These are phyloP conservation scores for Monopis laevigella DNA, from an alignment of 2,888 invertebrate species.

Conservation along the genomic window DNA sequence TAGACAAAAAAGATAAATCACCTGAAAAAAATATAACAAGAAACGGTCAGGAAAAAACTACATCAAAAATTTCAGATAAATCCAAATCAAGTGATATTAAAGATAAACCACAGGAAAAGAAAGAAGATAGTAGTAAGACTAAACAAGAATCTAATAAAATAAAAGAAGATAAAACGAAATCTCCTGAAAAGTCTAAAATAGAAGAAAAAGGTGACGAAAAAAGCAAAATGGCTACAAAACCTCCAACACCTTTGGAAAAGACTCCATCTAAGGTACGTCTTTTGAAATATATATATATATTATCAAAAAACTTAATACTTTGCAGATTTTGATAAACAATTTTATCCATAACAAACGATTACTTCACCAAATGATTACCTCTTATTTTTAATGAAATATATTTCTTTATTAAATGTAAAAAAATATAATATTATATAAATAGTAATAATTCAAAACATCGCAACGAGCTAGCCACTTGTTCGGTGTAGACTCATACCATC, in stretches of 20 bases:
- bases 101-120: conserved; percentile 25
- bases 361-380: no score
- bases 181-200: conserved; percentile 25
- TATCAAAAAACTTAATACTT: no score
- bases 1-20: conserved; percentile 18
- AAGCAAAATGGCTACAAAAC: conserved; percentile 54
- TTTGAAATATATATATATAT: no score
- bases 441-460: no score
- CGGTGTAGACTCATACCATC: no score
- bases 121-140: no score
- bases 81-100: conserved; percentile 23
- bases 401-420: no score
- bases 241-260: conserved; percentile 47
- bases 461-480: no score
- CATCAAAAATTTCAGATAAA: conserved; percentile 24
- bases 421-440: no score
- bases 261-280: conserved; percentile 53
- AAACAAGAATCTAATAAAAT: conserved; percentile 23
- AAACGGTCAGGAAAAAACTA: conserved; percentile 19
- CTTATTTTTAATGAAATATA: no score
- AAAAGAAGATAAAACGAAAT: conserved; percentile 22
- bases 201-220: conserved; percentile 38
- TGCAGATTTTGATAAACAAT: no score
- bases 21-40: conserved; percentile 11
- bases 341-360: no score